These are phyloP conservation scores for Cepphus grylle DNA, from an alignment of 2,113 vertebrate genomes.

Conservation along the genomic window DNA sequence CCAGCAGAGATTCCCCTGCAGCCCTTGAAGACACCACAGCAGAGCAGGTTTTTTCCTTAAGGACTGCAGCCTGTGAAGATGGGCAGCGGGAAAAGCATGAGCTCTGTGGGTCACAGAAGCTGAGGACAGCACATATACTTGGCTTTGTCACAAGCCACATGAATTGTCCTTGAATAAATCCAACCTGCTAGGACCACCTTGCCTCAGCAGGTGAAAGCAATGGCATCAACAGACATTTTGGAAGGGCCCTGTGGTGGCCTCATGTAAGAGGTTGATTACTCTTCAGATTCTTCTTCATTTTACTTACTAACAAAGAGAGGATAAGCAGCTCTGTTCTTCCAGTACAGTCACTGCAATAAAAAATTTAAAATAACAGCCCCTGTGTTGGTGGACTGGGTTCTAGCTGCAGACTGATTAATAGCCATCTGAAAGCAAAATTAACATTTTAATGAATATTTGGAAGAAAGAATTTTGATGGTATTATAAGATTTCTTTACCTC, in stretches of 20 bases:
- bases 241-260: too few species aligned
- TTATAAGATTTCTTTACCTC: neutral
- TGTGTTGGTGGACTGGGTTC: neutral
- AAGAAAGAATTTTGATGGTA: neutral
- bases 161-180: neutral
- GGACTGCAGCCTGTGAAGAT: neutral
- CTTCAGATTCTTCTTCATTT: neutral
- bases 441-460: neutral
- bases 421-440: neutral
- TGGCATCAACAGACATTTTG: neutral
- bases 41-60: neutral
- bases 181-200: neutral
- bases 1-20: too few species aligned
- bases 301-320: neutral
- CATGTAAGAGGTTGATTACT: neutral
- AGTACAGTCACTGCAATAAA: neutral
- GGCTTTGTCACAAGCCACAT: rapidly evolving
- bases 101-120: rapidly evolving
- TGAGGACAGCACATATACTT: rapidly evolving
- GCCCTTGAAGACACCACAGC: rapidly evolving
- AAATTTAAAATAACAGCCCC: neutral
- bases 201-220: neutral
- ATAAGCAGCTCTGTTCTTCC: neutral
- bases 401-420: neutral
- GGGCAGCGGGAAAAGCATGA: rapidly evolving